phyloP scores from a whole-genome alignment of 1,140 invertebrate species.

The Melitaea cinxia region DNA sequence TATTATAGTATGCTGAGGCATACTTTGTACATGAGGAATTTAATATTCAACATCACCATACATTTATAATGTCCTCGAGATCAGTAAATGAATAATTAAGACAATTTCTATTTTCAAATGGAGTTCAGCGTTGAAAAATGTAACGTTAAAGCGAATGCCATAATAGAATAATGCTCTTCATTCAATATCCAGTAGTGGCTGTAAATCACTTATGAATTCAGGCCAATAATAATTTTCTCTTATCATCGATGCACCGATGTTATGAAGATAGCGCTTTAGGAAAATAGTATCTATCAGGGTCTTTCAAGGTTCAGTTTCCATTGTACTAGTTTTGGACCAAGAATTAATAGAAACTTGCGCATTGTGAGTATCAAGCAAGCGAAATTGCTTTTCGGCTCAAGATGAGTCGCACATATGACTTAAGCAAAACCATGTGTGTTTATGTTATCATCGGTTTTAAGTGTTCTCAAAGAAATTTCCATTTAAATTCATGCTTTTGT shows the following conservation, averaged over 20 bases:
- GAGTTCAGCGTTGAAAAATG: conserved; percentile 7
- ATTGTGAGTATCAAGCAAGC: conserved; percentile 31
- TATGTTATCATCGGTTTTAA: conserved; percentile 21
- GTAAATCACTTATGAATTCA: conserved; percentile 53
- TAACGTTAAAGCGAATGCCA: conserved; percentile 30
- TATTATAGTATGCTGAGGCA: neutral
- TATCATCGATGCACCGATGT: conserved; percentile 39
- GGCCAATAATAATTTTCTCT: conserved; percentile 54
- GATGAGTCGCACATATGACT: conserved; percentile 32
- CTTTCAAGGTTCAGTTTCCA: conserved; percentile 36
- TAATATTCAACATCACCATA: conserved; percentile 3
- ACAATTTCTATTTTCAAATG: no score
- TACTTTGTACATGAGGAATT: conserved; percentile 12
- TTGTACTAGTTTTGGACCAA: conserved; percentile 25
- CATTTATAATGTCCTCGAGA: no score
- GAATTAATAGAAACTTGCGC: conserved; percentile 44
- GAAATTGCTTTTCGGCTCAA: conserved; percentile 38
- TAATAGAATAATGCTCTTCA: conserved; percentile 40
- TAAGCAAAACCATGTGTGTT: conserved; percentile 21
- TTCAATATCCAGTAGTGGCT: conserved; percentile 46
- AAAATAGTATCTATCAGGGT: conserved; percentile 44
- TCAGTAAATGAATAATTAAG: no score
- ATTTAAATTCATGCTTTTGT: neutral
- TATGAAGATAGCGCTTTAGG: conserved; percentile 38
- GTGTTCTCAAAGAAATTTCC: neutral